Percentiles rank a stretch among this genome's conserved stretches.
Conservation (phyloP, 2,113 vertebrate genomes). For the Syngnathus scovelli region DNA sequence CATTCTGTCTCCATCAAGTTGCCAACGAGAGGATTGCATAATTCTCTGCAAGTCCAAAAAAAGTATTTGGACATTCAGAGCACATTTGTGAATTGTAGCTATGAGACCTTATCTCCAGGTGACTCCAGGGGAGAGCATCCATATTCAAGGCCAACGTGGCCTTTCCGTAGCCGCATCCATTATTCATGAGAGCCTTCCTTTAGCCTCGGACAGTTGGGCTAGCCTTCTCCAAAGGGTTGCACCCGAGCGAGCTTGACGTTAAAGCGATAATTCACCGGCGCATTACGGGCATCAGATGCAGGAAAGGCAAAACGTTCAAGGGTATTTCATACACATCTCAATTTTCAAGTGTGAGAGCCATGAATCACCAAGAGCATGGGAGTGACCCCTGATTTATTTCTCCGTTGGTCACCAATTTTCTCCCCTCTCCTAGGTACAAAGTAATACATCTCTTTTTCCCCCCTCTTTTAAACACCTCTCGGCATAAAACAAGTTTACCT, state of each 20-base stretch:
- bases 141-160: slow-evolving; percentile 53
- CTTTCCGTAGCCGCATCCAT: slow-evolving; percentile 47
- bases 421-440: slow-evolving; percentile 15
- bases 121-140: slow-evolving; percentile 58
- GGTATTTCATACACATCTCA: slow-evolving; percentile 33
- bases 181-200: slow-evolving; percentile 52
- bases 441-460: neutral
- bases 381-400: slow-evolving; percentile 41
- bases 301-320: slow-evolving; percentile 23
- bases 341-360: slow-evolving; percentile 30
- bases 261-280: slow-evolving; percentile 39
- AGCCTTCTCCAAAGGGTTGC: slow-evolving; percentile 28
- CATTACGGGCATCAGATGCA: slow-evolving; percentile 40
- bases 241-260: slow-evolving; percentile 39
- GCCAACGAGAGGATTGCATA: slow-evolving; percentile 2
- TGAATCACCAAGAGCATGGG: slow-evolving; percentile 38
- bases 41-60: slow-evolving; percentile 22
- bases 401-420: slow-evolving; percentile 16
- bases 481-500: neutral
- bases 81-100: slow-evolving; percentile 43
- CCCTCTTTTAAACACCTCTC: slow-evolving; percentile 13
- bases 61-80: slow-evolving; percentile 46
- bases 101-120: slow-evolving; percentile 49
- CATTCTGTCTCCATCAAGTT: neutral
- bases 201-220: slow-evolving; percentile 29